Evolutionary conservation across 1,140 invertebrate species (phyloP), one percentile per base, ranked within the genome.

Genomic region (Saccostrea cuccullata): DNA sequence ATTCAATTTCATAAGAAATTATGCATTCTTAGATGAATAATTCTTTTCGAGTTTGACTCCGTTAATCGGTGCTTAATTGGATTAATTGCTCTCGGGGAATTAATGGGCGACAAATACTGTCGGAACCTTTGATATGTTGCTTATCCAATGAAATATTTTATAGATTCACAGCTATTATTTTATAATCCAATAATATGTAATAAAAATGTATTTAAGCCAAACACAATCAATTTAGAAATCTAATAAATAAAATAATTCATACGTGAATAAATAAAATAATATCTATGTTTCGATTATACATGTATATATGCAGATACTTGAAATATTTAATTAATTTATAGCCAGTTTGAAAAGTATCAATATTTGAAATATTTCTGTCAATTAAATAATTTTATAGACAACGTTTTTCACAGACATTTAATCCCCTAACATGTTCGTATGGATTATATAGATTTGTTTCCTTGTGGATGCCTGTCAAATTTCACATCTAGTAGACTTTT

Each of bases 61-160:
- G 12, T 26, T 77, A 77, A 77, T 77, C 26, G 70, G 26, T 30
- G 70, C 70, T 30, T 77, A 77, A 77, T 77, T 77, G 30, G 70
- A 77, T 77, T 77, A 77, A 77, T 77, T 77, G 26, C 70, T 30
- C 26, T 36, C 11, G 4, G 30, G 23, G 70, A 17, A 30, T 77
- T 77, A 30, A 30, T 4, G 30, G 26, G 70, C 26, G 70, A 15
- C 70, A 17, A 77, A 77, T 36, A 15, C 23, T 77, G 11, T 26
- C 70, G 70, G 70, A 77, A 30, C 4, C 70, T 77, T 77, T 77
- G 70, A 77, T 36, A 26, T 26, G 2, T 13, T 2, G 70, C 13
- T 36, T 77, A 77, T 36, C 26, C 26, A 77, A 77, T 77, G 26
- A 77, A 77, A 36, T 11, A 26, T 26, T 36, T 26, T 1, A 36